Base-by-base conservation (phyloP, 2,888 invertebrate genomes). In the Cancer borealis region DNA sequence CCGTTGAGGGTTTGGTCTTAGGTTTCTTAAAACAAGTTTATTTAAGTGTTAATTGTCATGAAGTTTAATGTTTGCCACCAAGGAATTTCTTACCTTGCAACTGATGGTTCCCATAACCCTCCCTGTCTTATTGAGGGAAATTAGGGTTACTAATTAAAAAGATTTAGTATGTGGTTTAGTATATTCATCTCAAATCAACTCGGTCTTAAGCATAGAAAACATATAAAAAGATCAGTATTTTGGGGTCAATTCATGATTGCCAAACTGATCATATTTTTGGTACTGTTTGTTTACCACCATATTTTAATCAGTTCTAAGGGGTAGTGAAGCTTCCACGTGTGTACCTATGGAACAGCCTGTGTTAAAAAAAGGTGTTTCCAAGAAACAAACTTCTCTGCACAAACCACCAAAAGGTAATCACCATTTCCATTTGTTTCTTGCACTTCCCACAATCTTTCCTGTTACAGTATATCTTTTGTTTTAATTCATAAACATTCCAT, bases 381-480 rank as follows among this genome's bases (percentile, higher is more conserved):
- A 39, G 39, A 39, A 73, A 84, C 10, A 84, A 84, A 84, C 84
- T 39, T 84, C 84, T 39, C 84, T 84, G 30, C 84, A 84, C 84
- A 39, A 39, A 84, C 84, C 30, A 84, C 73, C 12, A 84, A 84
- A 84, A 84, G 84, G 84, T 84, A 84, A 84, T 84, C 84, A 84
- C 84, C 14, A 14, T 84, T 84, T 39, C 17, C 73, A 84, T 84
- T 84, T 84, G 84, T 84, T 39, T 84, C 39, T 39, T 84, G 84
- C 84, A 84, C 84, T 84, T 39, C 39, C 84, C 84, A 84, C 39
- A 84, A 3, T 39, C 39, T 84, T 73, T 73, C n/a, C 10, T 39
- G 10, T 84, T 84, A 39, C 84, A 84, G 30, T 39, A n/a, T 84
- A 30, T 14, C 84, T 84, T 84, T 39, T n/a, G 14, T 84, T 39